A percentile compares a stretch with the other conserved stretches of the same genome.
phyloP scores from a whole-genome alignment of 1,140 invertebrate species.

The Oreohelix idahoensis region DNA sequence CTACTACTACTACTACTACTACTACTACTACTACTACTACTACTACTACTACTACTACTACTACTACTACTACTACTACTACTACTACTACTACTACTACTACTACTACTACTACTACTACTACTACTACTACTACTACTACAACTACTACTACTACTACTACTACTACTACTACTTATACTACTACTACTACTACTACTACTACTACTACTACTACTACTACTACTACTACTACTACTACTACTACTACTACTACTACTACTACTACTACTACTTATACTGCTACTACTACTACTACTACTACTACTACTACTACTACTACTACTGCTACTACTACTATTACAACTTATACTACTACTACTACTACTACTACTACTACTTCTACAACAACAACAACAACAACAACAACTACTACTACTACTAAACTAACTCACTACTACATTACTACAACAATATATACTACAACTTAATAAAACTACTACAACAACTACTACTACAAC shows the following conservation, averaged over 20 bases:
- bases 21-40: background rate
- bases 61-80: constrained; percentile 10
- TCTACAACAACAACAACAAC: background rate
- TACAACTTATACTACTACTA: too few species aligned
- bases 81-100: constrained; percentile 3
- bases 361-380: background rate
- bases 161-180: too few species aligned
- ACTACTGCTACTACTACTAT: background rate
- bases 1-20: constrained; percentile 9
- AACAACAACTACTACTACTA: background rate
- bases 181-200: constrained; percentile 12
- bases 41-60: constrained; percentile 1
- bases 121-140: constrained; percentile 3
- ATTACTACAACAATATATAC: background rate
- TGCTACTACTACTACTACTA: background rate
- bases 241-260: constrained; percentile 6
- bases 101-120: constrained; percentile 13
- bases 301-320: background rate
- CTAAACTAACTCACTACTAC: background rate
- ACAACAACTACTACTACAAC: too few species aligned
- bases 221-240: constrained; percentile 8
- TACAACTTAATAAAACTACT: background rate
- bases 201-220: constrained; percentile 1
- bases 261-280: too few species aligned
- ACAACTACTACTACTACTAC: constrained; percentile 1